These are phyloP conservation scores for Sceloporus tristichus DNA, from an alignment of 2,113 vertebrate genomes.

Conservation along the genomic window DNA sequence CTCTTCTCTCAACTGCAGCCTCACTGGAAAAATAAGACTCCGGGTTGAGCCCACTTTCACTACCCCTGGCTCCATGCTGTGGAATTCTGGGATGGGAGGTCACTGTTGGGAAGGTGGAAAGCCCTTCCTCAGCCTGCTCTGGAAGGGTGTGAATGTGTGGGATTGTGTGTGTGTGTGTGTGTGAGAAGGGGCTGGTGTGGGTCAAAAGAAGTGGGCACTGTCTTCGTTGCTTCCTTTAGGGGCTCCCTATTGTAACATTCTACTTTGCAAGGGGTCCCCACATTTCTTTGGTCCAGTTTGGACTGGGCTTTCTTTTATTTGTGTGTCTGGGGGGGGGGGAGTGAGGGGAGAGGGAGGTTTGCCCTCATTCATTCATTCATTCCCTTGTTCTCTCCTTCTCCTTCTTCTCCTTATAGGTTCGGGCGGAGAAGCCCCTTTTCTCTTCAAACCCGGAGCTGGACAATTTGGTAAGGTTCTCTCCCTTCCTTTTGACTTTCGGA, in stretches of 20 bases:
- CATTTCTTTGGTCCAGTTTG: no score
- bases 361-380: constrained; percentile 37
- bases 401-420: constrained; percentile 82
- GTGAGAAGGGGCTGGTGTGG: neutral
- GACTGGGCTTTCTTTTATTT: neutral
- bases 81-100: no score
- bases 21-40: no score
- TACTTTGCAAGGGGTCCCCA: no score
- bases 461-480: constrained; percentile 93
- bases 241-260: no score
- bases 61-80: no score
- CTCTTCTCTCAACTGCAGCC: neutral
- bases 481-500: no score
- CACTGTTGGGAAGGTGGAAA: neutral
- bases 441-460: constrained; percentile 99
- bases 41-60: no score
- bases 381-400: neutral
- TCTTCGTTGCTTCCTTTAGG: no score
- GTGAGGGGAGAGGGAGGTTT: no score
- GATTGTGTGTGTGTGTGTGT: no score
- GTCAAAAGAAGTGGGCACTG: neutral
- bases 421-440: constrained; percentile 99
- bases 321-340: no score
- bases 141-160: neutral
- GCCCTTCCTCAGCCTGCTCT: neutral